A percentile compares a stretch with the other conserved stretches of the same genome.
These are phyloP conservation scores for Bombus superbus DNA, from an alignment of 1,140 invertebrate species.

Conservation along the genomic window DNA sequence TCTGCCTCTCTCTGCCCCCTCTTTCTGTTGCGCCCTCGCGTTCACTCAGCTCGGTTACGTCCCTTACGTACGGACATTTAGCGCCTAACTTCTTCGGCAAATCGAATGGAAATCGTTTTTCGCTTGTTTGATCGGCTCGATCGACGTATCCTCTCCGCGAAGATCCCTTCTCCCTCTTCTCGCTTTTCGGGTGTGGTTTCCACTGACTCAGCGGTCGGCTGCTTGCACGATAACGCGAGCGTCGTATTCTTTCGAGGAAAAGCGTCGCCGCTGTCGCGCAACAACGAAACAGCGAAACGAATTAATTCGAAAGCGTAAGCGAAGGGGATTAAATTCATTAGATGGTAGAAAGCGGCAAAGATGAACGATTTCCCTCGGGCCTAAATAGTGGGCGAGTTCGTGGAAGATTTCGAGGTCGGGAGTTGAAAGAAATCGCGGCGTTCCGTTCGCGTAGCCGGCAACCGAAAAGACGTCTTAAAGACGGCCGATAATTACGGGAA, in stretches of 20 bases:
- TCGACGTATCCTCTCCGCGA: slow-evolving; percentile 1
- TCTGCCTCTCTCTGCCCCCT: background rate
- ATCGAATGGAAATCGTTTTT: slow-evolving; percentile 78
- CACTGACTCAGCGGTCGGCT: background rate
- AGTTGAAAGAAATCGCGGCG: slow-evolving; percentile 25
- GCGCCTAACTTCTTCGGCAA: slow-evolving; percentile 77
- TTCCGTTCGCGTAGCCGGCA: slow-evolving; percentile 1
- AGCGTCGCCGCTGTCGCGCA: too few relatives aligned
- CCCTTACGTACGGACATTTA: slow-evolving; percentile 73
- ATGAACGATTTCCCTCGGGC: background rate
- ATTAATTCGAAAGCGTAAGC: background rate
- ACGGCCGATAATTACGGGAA: slow-evolving; percentile 66
- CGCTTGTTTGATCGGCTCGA: slow-evolving; percentile 33
- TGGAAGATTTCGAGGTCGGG: background rate
- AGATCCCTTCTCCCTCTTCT: background rate
- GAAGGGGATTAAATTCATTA: background rate
- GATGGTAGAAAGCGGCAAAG: background rate
- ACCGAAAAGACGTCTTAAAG: slow-evolving; percentile 60
- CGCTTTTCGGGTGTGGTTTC: background rate
- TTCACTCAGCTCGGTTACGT: slow-evolving; percentile 48
- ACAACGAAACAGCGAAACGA: background rate
- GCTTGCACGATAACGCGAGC: too few relatives aligned
- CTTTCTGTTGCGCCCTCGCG: slow-evolving; percentile 13
- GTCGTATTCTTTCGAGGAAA: background rate
- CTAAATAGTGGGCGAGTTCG: background rate